Evolutionary conservation across 1,140 invertebrate species (phyloP), one percentile per base, ranked within the genome.

Genomic region (Drosophila chauvacae): DNA sequence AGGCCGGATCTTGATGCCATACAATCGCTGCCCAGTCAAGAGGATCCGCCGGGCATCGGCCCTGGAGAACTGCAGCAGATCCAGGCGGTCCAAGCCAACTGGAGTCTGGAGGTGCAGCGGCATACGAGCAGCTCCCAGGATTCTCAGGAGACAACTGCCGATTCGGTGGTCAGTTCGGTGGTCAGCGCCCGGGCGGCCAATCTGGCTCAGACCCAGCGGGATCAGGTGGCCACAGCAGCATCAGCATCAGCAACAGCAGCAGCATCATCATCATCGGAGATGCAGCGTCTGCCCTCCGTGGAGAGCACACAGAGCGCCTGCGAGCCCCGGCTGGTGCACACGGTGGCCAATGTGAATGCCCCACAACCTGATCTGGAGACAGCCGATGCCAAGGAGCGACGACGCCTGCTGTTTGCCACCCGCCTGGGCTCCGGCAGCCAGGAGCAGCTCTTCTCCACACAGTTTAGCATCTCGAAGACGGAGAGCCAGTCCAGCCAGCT

Each of bases 381-480:
- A 57, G 65, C 87, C 0, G 75, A 73, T 0, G 80, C 90, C 44
- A 92, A 88, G 59, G 92, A 93, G 60, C 92, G 92, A 23, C 75
- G 92, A 5, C 87, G 92, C 41, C 65, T 93, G 50, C 84, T 93
- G 51, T 93, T 93, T 53, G 91, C 93, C 62, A 93, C 93, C 6
- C 92, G 93, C 7, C 58, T 93, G 10, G 93, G 93, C 3, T 92
- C 90, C 3, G 92, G 92, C 48, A 93, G 93, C 53, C 92, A 93
- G 76, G 93, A 93, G 64, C 93, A 93, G 82, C 62, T 93, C 11
- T 93, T 93, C 76, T 91, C 92, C 59, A 92, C 91, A 5, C 93
- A 93, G 76, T 93, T 93, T 51, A 93, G 93, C 70, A 91, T 93
- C 70, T 93, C 93, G 4, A 93, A 93, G 77, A 93, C 93, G 3